A percentile compares a stretch with the other conserved stretches of the same genome.
These are phyloP conservation scores for Agonopterix alstromeriana DNA, from an alignment of 2,888 invertebrate genomes.

Conservation along the genomic window DNA sequence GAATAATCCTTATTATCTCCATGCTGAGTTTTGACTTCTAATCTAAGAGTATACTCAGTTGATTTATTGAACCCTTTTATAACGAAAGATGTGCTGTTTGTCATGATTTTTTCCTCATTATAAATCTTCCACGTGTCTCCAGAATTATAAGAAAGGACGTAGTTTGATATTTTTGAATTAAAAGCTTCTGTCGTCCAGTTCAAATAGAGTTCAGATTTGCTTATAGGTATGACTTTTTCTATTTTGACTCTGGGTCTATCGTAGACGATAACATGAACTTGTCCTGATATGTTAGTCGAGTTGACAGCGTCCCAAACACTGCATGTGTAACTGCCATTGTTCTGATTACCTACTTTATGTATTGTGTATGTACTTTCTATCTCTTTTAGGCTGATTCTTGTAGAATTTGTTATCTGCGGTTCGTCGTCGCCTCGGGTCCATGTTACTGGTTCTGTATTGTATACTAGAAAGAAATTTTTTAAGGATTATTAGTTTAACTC, in stretches of 20 bases:
- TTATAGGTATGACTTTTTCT: slow-evolving; percentile 85
- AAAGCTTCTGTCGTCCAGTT: slow-evolving; percentile 90
- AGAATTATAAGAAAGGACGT: slow-evolving; percentile 74
- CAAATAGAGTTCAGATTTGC: slow-evolving; percentile 83
- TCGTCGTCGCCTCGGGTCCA: slow-evolving; percentile 29
- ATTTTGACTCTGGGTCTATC: slow-evolving; percentile 84
- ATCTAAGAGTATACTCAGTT: slow-evolving; percentile 80
- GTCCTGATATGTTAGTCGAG: slow-evolving; percentile 53
- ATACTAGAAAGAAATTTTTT: slow-evolving; percentile 32
- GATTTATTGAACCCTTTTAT: slow-evolving; percentile 79
- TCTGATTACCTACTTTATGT: slow-evolving; percentile 69
- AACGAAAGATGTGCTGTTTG: slow-evolving; percentile 81
- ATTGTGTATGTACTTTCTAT: slow-evolving; percentile 72
- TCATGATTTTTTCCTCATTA: slow-evolving; percentile 76
- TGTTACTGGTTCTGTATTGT: slow-evolving; percentile 29
- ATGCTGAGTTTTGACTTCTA: slow-evolving; percentile 81
- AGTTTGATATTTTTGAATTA: slow-evolving; percentile 80
- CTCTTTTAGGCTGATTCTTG: slow-evolving; percentile 70
- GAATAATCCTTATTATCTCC: slow-evolving; percentile 76
- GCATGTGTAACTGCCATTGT: slow-evolving; percentile 80
- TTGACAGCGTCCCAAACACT: slow-evolving; percentile 40
- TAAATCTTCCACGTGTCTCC: slow-evolving; percentile 38
- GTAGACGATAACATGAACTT: slow-evolving; percentile 76
- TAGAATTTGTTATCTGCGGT: slow-evolving; percentile 3
- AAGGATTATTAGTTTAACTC: too few species aligned